Evolutionary conservation across 2,888 invertebrate species (phyloP), one percentile per base, ranked within the genome.

Genomic region (Sicus ferrugineus): DNA sequence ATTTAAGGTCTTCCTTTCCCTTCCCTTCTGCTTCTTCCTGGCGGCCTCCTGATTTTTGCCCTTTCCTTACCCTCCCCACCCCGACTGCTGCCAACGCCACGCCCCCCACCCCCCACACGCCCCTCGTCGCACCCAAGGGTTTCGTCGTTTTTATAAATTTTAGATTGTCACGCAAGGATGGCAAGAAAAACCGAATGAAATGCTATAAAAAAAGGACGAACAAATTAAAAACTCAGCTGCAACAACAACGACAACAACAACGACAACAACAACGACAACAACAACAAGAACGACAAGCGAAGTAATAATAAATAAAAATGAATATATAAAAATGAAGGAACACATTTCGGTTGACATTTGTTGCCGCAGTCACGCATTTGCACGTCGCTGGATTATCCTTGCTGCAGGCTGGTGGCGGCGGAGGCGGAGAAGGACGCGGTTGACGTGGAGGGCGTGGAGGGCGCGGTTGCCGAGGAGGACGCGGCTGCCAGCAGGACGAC

Each of bases 301-400:
- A n/a, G n/a, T n/a, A n/a, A n/a, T n/a, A n/a, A n/a, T n/a, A n/a
- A n/a, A n/a, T n/a, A 42, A 62, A 23, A 11, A 58, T 14, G 19
- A 26, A 48, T 48, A 28, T 52, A 38, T 23, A 31, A 63, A 61
- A 63, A 16, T 52, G 61, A 56, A 31, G 46, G 23, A 65, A 61
- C 50, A 31, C 28, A 52, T n/a, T 34, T 67, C 67, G 58, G 58
- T 56, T 67, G 58, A 58, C 46, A 58, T 56, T 67, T 56, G 58
- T 23, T 67, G 67, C 58, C 46, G 67, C 67, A 67, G 59, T 59
- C 59, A 67, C 67, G 67, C 67, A 67, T 59, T 59, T 46, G 59
- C 14, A 58, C 46, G 59, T 48, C 31, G 30, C 21, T 7, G 42
- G 16, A 42, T 11, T n/a, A 46, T 30, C 19, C 46, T 30, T 48